Base-by-base conservation (phyloP, 2,888 invertebrate species). In the Orchesellides sinensis region DNA sequence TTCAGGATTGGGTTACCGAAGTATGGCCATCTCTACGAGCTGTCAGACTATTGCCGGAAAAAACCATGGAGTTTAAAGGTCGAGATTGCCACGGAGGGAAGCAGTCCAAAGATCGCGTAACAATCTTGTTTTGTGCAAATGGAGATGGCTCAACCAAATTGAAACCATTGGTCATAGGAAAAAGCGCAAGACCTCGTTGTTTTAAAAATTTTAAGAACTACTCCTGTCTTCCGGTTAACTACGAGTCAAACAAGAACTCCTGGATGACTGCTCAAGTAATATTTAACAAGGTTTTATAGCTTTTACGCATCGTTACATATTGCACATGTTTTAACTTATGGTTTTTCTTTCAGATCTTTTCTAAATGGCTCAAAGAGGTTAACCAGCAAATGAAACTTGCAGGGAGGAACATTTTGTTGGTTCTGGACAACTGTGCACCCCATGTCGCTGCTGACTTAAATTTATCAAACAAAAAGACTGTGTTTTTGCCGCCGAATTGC, bases 91-190 rank as follows among this genome's bases (percentile, higher is more conserved):
- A 63, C 4, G 83, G 79, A 23, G 86, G 86, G 25, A 85, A 80
- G 47, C 25, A 84, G 27, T 66, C 70, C 0, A 66, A 74, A 10
- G 84, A 85, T 0, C 10, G 84, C 4, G 8, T 86, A 12, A 80
- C 85, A 1, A 59, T 85, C 10, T 25, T 85, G 1, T n/a, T 86
- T 0, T 74, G 84, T 52, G 40, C 70, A 3, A 84, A 86, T 68
- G 49, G 54, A 4, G 25, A 17, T 35, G 86, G 84, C n/a, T 49
- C 61, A 3, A 70, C 83, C 14, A 85, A 85, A 73, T 3, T 84
- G 12, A 79, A 77, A 14, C 83, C 83, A 17, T 12, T 86, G 0
- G 74, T 84, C 0, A 82, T 86, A 17, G 84, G 86, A 10, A 82
- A 84, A 61, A 77, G 45, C 17, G 45, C 19, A 19, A 77, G 63